phyloP scores from a whole-genome alignment of 1,140 invertebrate genomes.

The Mya arenaria region DNA sequence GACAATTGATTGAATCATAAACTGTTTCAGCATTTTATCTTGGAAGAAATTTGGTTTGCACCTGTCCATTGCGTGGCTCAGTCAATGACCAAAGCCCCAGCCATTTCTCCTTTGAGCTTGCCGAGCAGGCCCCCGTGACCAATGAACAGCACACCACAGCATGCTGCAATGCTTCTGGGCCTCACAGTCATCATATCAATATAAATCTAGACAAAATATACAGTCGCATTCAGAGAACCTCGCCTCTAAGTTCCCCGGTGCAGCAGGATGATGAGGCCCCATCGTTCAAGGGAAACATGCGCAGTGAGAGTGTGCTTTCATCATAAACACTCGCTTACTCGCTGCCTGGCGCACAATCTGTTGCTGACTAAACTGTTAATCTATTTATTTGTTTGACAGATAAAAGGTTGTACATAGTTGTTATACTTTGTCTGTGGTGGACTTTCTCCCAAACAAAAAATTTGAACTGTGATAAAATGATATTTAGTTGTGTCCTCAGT shows the following conservation, averaged over 20 bases:
- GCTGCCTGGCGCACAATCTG: too few relatives aligned
- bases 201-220: conserved; percentile 43
- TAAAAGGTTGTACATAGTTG: too few relatives aligned
- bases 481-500: too few relatives aligned
- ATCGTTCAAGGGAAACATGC: conserved; percentile 31
- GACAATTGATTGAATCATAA: too few relatives aligned
- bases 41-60: background rate
- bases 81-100: conserved; percentile 12
- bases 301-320: too few relatives aligned
- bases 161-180: conserved; percentile 33
- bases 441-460: too few relatives aligned
- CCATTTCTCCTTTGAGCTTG: conserved; percentile 24
- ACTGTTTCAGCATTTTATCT: too few relatives aligned
- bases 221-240: conserved; percentile 41
- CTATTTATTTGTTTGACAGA: too few relatives aligned
- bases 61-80: conserved; percentile 26
- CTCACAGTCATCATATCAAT: background rate
- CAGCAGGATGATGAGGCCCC: conserved; percentile 2
- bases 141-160: conserved; percentile 45
- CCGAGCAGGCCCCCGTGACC: conserved; percentile 34
- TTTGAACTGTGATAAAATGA: too few relatives aligned
- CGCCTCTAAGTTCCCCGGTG: conserved; percentile 1
- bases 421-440: too few relatives aligned
- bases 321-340: too few relatives aligned
- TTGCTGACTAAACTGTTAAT: too few relatives aligned